phyloP scores from a whole-genome alignment of 2,888 invertebrate species.

The Physocephala rufipes region DNA sequence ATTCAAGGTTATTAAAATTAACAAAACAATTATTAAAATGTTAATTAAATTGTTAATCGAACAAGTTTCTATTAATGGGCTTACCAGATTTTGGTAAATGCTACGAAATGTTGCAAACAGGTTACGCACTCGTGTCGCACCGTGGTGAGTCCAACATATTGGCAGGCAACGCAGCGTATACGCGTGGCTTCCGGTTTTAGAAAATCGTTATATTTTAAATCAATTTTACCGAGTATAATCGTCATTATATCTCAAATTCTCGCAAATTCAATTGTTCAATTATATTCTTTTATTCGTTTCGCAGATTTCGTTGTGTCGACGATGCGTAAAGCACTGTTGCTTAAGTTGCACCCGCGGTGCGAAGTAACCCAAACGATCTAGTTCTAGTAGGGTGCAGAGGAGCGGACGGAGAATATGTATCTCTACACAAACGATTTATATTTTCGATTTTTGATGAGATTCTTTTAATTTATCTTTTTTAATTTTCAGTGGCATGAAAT shows the following conservation, averaged over 20 bases:
- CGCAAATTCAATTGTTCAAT: too few species aligned
- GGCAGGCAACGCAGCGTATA: conserved; percentile 58
- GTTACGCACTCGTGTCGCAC: conserved; percentile 57
- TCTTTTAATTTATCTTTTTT: too few species aligned
- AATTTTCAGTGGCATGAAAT: too few species aligned
- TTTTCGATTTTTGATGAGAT: too few species aligned
- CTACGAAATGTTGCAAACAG: conserved; percentile 53
- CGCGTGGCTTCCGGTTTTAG: conserved; percentile 53
- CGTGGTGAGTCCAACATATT: conserved; percentile 52
- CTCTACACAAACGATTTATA: too few species aligned
- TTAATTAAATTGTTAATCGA: neutral
- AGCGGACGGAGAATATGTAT: too few species aligned
- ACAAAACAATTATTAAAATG: neutral
- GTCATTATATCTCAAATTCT: neutral
- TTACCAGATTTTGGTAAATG: conserved; percentile 52
- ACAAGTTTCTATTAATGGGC: conserved; percentile 10
- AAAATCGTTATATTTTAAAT: conserved; percentile 52
- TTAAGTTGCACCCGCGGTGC: neutral
- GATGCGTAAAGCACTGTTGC: conserved; percentile 2
- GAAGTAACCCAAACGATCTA: neutral
- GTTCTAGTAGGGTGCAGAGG: too few species aligned
- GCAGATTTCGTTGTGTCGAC: neutral
- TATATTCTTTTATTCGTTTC: too few species aligned
- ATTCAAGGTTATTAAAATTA: too few species aligned
- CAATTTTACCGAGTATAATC: conserved; percentile 38